Conservation (phyloP, 2,113 vertebrate genomes). For the Poecile atricapillus region DNA sequence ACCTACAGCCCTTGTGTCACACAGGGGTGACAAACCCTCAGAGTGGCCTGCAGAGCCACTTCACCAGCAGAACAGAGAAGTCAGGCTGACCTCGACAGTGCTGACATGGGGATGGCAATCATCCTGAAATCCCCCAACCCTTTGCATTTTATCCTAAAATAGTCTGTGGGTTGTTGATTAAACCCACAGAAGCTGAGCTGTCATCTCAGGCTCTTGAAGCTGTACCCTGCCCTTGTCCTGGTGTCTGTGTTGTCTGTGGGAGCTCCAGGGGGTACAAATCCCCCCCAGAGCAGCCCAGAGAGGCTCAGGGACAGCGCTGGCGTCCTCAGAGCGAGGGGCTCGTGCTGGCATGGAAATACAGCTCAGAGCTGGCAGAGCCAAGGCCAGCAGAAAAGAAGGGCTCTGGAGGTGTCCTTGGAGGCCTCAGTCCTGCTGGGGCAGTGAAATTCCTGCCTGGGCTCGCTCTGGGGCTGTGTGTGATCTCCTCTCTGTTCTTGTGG, state of each 20-base stretch:
- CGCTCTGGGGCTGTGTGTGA: rapidly evolving
- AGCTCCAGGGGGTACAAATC: neutral
- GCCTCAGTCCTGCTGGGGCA: rapidly evolving
- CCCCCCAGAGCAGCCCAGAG: neutral
- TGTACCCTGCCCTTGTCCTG: neutral
- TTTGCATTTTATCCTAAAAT: neutral
- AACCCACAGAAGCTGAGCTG: neutral
- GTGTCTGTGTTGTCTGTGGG: rapidly evolving
- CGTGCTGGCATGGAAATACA: neutral
- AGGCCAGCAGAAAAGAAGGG: neutral
- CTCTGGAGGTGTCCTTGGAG: neutral
- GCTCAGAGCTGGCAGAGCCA: neutral
- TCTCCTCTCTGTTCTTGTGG: neutral
- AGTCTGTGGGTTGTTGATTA: neutral
- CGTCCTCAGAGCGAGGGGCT: neutral
- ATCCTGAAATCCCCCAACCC: neutral
- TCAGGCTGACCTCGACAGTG: neutral
- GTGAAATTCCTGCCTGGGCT: neutral
- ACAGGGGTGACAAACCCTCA: neutral
- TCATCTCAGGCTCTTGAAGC: neutral
- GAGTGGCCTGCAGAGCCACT: neutral
- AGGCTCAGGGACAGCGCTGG: rapidly evolving
- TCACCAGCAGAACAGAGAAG: neutral
- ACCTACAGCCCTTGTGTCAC: neutral
- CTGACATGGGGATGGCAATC: neutral